phyloP scores from a whole-genome alignment of 2,797 vertebrate genomes.

The Hylomyscus alleni region DNA sequence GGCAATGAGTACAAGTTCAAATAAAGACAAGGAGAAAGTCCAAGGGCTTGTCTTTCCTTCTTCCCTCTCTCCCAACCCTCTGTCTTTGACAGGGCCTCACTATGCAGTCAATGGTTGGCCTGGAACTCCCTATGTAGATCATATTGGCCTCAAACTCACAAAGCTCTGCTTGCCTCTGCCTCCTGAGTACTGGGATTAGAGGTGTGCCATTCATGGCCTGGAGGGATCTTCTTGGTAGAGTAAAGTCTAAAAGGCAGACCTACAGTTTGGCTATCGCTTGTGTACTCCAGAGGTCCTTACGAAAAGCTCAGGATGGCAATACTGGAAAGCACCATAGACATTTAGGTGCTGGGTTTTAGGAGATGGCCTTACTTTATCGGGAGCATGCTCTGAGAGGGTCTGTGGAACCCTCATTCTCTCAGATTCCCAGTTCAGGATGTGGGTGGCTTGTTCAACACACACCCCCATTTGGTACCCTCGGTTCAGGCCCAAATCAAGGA shows the following conservation, averaged over 20 bases:
- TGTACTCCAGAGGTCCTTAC: background rate
- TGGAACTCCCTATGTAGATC: background rate
- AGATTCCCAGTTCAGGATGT: background rate
- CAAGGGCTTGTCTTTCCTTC: background rate
- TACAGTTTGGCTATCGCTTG: background rate
- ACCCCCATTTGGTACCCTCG: background rate
- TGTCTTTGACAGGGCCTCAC: background rate
- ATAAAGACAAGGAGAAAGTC: slow-evolving; percentile 32
- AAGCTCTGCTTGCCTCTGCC: background rate
- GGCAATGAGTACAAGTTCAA: background rate
- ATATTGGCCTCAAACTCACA: background rate
- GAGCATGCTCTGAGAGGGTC: background rate
- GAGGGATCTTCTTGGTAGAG: background rate
- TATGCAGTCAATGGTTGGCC: background rate
- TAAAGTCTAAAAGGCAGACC: slow-evolving; percentile 4
- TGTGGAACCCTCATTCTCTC: too few species aligned
- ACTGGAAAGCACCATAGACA: background rate
- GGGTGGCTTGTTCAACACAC: background rate
- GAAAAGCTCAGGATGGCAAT: background rate
- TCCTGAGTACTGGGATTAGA: background rate
- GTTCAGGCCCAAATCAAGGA: background rate
- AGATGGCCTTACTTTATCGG: too few species aligned
- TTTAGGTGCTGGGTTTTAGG: background rate
- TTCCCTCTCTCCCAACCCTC: background rate
- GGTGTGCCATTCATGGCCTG: background rate